These are phyloP conservation scores for Ganaspis brasiliensis DNA, from an alignment of 2,888 invertebrate species.

Conservation along the genomic window DNA sequence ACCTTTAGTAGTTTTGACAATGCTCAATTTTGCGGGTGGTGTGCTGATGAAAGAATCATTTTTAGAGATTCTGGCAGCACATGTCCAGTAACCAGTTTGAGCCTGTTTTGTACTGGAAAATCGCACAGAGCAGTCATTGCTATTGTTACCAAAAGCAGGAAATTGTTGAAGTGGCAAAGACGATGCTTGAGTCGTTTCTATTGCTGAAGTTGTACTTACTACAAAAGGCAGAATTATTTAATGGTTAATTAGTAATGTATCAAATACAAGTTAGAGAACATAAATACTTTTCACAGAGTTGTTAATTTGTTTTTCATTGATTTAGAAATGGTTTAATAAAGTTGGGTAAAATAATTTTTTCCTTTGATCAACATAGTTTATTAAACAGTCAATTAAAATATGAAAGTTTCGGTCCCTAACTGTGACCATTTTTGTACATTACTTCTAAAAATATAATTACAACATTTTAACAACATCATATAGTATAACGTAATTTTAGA, in stretches of 20 bases:
- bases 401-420: no score
- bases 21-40: slow-evolving; percentile 74
- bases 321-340: no score
- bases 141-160: slow-evolving; percentile 77
- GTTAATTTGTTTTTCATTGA: no score
- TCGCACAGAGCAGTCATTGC: slow-evolving; percentile 78
- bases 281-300: no score
- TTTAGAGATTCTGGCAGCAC: slow-evolving; percentile 73
- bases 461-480: no score
- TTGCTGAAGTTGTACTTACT: slow-evolving; percentile 65
- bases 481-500: no score
- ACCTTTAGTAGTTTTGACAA: slow-evolving; percentile 71
- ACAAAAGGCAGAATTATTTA: slow-evolving; percentile 48
- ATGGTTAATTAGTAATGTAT: not conserved
- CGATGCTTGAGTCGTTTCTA: slow-evolving; percentile 62
- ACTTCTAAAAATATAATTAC: no score
- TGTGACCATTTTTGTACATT: no score
- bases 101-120: slow-evolving; percentile 77
- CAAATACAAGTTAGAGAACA: no score
- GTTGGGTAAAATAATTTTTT: no score
- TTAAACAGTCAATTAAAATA: no score
- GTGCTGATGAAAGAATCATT: slow-evolving; percentile 75
- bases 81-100: slow-evolving; percentile 78
- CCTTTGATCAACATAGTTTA: no score
- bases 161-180: slow-evolving; percentile 75